phyloP scores from a whole-genome alignment of 1,140 invertebrate species.

The Colletes gigas region DNA sequence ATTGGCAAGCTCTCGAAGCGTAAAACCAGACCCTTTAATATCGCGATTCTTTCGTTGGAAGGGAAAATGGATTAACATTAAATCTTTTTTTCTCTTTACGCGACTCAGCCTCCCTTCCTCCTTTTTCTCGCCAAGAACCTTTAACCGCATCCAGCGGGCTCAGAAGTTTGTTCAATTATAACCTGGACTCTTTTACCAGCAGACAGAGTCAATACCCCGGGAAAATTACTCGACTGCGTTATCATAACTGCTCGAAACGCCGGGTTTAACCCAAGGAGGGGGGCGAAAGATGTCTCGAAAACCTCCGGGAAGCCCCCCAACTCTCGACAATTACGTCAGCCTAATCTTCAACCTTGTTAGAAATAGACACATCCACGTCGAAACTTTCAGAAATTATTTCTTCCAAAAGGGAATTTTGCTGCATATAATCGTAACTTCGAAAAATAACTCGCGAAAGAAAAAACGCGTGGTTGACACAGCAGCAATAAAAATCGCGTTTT shows the following conservation, averaged over 20 bases:
- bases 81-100: constrained; percentile 50
- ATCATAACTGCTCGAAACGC: constrained; percentile 59
- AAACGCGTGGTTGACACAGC: no score
- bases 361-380: no score
- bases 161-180: constrained; percentile 75
- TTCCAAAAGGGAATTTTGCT: no score
- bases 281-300: no score
- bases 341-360: no score
- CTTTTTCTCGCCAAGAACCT: constrained; percentile 32
- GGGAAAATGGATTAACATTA: constrained; percentile 72
- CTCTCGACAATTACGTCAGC: no score
- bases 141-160: constrained; percentile 64
- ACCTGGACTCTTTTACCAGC: constrained; percentile 60
- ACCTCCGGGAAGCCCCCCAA: no score
- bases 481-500: no score
- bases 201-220: constrained; percentile 70
- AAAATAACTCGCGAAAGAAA: no score
- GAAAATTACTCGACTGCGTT: constrained; percentile 71
- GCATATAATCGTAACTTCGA: no score
- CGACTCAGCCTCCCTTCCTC: constrained; percentile 1
- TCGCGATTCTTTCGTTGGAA: constrained; percentile 58
- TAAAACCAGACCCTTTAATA: constrained; percentile 56
- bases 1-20: no score
- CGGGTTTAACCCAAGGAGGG: constrained; percentile 20
- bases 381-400: no score